phyloP scores from a whole-genome alignment of 2,888 invertebrate species.

The Entomobrya proxima region DNA sequence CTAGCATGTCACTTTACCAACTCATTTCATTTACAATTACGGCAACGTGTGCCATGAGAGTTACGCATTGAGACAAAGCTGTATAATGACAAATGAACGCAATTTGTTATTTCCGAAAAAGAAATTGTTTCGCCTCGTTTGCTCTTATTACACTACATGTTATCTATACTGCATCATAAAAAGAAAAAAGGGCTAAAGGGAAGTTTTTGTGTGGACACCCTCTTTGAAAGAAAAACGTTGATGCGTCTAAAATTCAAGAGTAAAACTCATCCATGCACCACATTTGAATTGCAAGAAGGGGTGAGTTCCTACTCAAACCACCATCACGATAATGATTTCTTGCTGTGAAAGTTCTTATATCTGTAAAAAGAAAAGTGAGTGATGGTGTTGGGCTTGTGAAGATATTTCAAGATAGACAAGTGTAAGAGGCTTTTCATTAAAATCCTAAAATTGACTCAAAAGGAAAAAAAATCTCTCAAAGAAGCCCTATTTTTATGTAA shows the following conservation, averaged over 20 bases:
- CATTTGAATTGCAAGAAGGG: not conserved
- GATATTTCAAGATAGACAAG: conserved; percentile 4
- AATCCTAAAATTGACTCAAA: conserved; percentile 35
- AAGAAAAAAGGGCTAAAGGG: no score
- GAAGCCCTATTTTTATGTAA: not conserved
- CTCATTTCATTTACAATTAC: not conserved
- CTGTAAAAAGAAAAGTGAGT: not conserved
- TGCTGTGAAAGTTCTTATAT: not conserved
- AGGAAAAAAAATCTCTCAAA: conserved; percentile 33
- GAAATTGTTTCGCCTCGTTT: conserved; percentile 36
- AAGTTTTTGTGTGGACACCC: no score
- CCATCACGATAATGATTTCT: not conserved
- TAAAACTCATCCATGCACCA: no score
- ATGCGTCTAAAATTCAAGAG: no score
- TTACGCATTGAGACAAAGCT: conserved; percentile 4
- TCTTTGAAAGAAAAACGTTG: not conserved
- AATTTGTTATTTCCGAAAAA: conserved; percentile 35
- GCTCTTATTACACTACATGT: not conserved
- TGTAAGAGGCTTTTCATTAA: conserved; percentile 50
- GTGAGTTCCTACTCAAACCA: conserved; percentile 24
- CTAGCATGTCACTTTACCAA: not conserved
- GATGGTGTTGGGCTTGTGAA: not conserved
- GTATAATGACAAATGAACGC: conserved; percentile 35
- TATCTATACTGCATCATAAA: conserved; percentile 23
- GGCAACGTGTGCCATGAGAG: not conserved